Base-by-base conservation (phyloP, 2,797 vertebrate genomes). In the Acipenser transmontanus region DNA sequence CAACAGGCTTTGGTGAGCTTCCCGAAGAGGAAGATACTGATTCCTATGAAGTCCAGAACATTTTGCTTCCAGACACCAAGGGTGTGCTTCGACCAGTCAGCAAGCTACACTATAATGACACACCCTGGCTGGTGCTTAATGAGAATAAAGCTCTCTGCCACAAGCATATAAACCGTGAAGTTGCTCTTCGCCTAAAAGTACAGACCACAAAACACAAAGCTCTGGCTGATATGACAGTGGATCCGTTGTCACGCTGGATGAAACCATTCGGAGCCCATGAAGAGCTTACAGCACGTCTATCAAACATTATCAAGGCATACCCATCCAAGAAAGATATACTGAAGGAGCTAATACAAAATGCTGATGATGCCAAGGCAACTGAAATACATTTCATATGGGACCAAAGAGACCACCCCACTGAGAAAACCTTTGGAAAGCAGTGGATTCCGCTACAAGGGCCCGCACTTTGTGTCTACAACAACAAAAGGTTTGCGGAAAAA, bases 261-360 rank as follows among this genome's bases (percentile, higher is more conserved):
- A 66, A 72, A 17, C 68, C 80, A 6, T 86, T 84, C 70, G 84
- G 83, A 20, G 66, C 78, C 49, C 74, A 6, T n/a, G 83, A 86
- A 66, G 71, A 85, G 13, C 66, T 84, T 50, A 70, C 76, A 0
- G 79, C 69, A 2, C 61, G 75, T 2, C 63, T 86, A 59, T 71
- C 73, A 63, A 85, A 84, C 70, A 82, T 85, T 66, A 72, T 84
- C 62, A n/a, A 6, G 4, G 80, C 80, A 0, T 80, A 82, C 48
- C 64, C 14, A 0, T 62, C 64, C 0, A 14, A 72, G 13, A 50
- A 1, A 9, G 82, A 80, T 51, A 64, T 73, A 1, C 50, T 84
- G 60, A 84, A 59, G 64, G 82, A 86, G 66, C 0, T 86, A 50
- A 66, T 85, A 47, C 84, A 86, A 74, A 86, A 86, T 1, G 83